Percentiles rank a stretch among this genome's conserved stretches.
phyloP scores from a whole-genome alignment of 2,797 vertebrate species.

The Pangasius macronema region DNA sequence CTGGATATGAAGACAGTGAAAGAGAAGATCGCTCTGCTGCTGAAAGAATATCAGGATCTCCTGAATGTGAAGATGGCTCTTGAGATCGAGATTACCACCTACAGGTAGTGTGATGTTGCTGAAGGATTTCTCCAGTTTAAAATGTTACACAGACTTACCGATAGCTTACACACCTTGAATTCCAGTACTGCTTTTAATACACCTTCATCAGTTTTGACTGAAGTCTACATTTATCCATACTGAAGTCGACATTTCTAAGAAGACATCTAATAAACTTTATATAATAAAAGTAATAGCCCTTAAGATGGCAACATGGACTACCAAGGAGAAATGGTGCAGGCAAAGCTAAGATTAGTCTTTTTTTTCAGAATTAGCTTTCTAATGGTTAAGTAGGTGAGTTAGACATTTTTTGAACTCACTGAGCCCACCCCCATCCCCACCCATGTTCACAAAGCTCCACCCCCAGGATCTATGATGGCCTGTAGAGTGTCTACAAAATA shows the following conservation, averaged over 20 bases:
- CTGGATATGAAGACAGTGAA: constrained; percentile 72
- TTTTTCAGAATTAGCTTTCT: neutral
- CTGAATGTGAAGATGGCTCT: constrained; percentile 81
- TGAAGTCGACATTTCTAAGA: neutral
- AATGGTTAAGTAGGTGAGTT: neutral
- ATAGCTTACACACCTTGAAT: neutral
- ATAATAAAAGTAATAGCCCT: neutral
- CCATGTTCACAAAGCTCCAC: neutral
- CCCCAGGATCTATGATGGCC: neutral
- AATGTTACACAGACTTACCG: neutral
- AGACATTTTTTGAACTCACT: too few relatives aligned
- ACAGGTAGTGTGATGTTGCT: constrained; percentile 68
- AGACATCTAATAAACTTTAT: neutral
- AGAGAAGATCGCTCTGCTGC: constrained; percentile 75
- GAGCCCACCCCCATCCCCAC: neutral
- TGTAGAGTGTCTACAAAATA: neutral
- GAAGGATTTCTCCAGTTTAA: neutral
- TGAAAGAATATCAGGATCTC: constrained; percentile 79
- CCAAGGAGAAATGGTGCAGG: neutral
- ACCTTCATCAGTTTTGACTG: too few relatives aligned
- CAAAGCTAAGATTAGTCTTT: neutral
- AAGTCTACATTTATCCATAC: neutral
- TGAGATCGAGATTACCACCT: constrained; percentile 80
- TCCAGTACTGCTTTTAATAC: too few relatives aligned
- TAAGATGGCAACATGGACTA: neutral